Evolutionary conservation across 2,888 invertebrate species (phyloP).

Genomic region (Graphium colonna): DNA sequence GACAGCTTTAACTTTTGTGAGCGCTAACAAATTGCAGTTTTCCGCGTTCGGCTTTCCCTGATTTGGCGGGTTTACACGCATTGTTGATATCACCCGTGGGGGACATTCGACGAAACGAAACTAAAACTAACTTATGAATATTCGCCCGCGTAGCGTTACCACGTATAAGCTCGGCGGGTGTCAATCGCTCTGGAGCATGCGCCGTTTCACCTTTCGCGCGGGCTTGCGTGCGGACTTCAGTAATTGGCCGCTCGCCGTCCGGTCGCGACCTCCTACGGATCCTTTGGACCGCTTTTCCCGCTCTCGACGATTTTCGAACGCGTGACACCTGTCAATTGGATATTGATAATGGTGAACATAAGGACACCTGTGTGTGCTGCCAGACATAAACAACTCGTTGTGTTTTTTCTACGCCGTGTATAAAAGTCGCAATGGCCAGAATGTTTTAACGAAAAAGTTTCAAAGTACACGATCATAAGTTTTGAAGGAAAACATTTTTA

Average conservation of each 20-base stretch:
- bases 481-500: slow-evolving; percentile 10
- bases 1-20: neutral
- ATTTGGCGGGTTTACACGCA: slow-evolving; percentile 37
- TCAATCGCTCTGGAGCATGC: slow-evolving; percentile 66
- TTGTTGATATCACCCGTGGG: slow-evolving; percentile 35
- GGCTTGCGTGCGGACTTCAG: slow-evolving; percentile 59
- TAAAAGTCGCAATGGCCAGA: slow-evolving; percentile 21
- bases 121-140: slow-evolving; percentile 72
- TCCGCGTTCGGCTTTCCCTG: slow-evolving; percentile 37
- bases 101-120: slow-evolving; percentile 60
- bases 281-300: slow-evolving; percentile 33
- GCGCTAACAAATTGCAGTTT: neutral
- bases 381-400: slow-evolving; percentile 3
- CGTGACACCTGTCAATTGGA: slow-evolving; percentile 36
- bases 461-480: slow-evolving; percentile 13
- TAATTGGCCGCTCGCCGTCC: slow-evolving; percentile 67
- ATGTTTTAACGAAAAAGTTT: slow-evolving; percentile 19
- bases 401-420: slow-evolving; percentile 3
- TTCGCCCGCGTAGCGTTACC: slow-evolving; percentile 47
- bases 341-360: slow-evolving; percentile 34
- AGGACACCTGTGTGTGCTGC: slow-evolving; percentile 25
- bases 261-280: slow-evolving; percentile 37
- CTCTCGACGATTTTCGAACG: slow-evolving; percentile 34
- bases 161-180: slow-evolving; percentile 54
- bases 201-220: slow-evolving; percentile 47